Percentiles rank a stretch among this genome's conserved stretches.
These are phyloP conservation scores for Dipodomys stephensi DNA, from an alignment of 2,113 vertebrate genomes.

Conservation along the genomic window DNA sequence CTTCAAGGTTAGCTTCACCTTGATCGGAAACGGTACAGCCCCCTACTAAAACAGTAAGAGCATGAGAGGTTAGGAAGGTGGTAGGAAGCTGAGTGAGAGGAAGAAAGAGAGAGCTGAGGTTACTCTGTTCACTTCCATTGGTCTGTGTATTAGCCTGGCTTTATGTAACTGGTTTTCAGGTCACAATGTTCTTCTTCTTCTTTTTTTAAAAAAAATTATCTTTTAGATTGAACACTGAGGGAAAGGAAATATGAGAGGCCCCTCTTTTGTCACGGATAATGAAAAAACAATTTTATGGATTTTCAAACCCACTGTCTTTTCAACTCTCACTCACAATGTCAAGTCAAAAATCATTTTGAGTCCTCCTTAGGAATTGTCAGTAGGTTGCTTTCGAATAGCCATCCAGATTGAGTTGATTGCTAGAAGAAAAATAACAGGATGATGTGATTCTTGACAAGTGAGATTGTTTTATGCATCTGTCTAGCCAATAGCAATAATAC, in stretches of 20 bases:
- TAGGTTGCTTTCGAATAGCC: not conserved
- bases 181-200: conserved; percentile 60
- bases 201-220: not conserved
- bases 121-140: not conserved
- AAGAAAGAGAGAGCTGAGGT: not conserved
- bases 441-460: not conserved
- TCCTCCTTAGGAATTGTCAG: conserved; percentile 30
- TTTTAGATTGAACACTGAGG: not conserved
- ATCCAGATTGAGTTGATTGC: not conserved
- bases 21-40: conserved; percentile 4
- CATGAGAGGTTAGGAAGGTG: not conserved
- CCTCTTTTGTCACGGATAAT: conserved; percentile 56
- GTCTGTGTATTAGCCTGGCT: not conserved
- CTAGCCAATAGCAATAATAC: not conserved
- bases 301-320: conserved; percentile 61
- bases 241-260: conserved; percentile 3
- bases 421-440: conserved; percentile 42
- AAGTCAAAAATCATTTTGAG: conserved; percentile 46
- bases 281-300: conserved; percentile 42
- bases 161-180: conserved; percentile 43
- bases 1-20: not conserved
- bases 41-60: not conserved
- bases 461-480: not conserved
- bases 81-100: not conserved
- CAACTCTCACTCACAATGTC: not conserved